Evolutionary conservation across 2,888 invertebrate genomes (phyloP).

Genomic region (Oxystoma pomonae): DNA sequence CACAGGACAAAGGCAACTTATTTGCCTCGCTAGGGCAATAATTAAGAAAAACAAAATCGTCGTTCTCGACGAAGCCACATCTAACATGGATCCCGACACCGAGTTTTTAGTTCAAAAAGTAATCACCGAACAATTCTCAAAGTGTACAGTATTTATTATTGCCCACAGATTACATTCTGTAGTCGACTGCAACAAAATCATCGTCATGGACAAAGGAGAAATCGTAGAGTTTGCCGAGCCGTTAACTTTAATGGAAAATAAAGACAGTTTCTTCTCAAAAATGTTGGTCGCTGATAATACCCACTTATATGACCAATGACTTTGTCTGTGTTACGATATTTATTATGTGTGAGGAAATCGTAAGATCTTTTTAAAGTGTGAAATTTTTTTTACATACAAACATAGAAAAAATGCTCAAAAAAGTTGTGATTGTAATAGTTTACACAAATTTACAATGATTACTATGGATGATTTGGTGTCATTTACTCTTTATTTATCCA

Average conservation of each 20-base stretch:
- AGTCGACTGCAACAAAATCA: conserved; percentile 77
- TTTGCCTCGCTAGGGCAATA: conserved; percentile 65
- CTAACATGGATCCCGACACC: conserved; percentile 77
- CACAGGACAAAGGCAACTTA: conserved; percentile 59
- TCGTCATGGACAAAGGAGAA: conserved; percentile 75
- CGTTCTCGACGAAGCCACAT: conserved; percentile 68
- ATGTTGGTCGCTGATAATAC: conserved; percentile 38
- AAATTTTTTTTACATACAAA: too few relatives aligned
- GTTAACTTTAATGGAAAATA: conserved; percentile 56
- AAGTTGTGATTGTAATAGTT: too few relatives aligned
- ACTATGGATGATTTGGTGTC: too few relatives aligned
- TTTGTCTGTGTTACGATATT: too few relatives aligned
- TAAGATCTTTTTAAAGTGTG: too few relatives aligned
- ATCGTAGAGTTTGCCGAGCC: conserved; percentile 77
- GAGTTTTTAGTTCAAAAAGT: conserved; percentile 72
- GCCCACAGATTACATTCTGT: conserved; percentile 82
- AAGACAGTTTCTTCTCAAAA: conserved; percentile 58
- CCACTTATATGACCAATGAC: neutral
- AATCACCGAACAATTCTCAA: conserved; percentile 66
- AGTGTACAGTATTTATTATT: conserved; percentile 78
- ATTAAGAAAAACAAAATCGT: conserved; percentile 45
- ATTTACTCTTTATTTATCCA: too few relatives aligned
- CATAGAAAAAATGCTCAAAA: too few relatives aligned
- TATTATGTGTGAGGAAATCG: too few relatives aligned
- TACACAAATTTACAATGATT: too few relatives aligned